phyloP scores from a whole-genome alignment of 1,140 invertebrate species.

The Drosophila tropicalis region DNA sequence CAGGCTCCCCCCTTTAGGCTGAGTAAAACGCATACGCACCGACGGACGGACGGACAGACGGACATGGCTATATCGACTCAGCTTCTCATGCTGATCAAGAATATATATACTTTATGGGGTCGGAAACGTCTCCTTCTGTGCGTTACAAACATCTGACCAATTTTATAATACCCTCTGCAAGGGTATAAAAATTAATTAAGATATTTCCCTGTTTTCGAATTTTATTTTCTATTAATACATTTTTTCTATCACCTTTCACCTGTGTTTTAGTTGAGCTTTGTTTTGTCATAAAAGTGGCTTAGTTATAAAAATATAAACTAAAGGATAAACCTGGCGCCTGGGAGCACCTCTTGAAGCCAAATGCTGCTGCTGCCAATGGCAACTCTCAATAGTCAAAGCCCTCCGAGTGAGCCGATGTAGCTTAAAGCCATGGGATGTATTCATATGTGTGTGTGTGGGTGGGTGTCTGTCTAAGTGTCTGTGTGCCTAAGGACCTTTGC shows the following conservation, averaged over 20 bases:
- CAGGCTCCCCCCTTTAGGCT: too few species aligned
- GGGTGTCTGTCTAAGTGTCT: slow-evolving; percentile 30
- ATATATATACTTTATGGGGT: too few species aligned
- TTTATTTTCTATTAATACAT: not conserved
- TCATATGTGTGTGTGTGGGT: slow-evolving; percentile 30
- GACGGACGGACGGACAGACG: too few species aligned
- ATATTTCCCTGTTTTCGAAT: not conserved
- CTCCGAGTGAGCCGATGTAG: slow-evolving; percentile 36
- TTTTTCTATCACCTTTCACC: slow-evolving; percentile 1
- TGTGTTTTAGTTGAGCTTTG: not conserved
- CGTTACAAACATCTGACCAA: too few species aligned
- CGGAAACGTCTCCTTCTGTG: too few species aligned
- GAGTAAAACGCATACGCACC: too few species aligned
- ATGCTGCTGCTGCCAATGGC: slow-evolving; percentile 53
- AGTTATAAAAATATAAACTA: slow-evolving; percentile 61
- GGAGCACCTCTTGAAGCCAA: slow-evolving; percentile 48
- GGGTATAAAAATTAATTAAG: too few species aligned
- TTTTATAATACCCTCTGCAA: too few species aligned
- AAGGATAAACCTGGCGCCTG: slow-evolving; percentile 65
- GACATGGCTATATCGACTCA: too few species aligned
- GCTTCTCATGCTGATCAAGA: too few species aligned
- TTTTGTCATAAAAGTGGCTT: slow-evolving; percentile 16
- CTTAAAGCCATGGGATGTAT: slow-evolving; percentile 55
- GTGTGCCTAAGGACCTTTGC: slow-evolving; percentile 49
- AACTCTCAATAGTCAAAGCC: slow-evolving; percentile 35